Evolutionary conservation across 1,140 invertebrate genomes (phyloP), one percentile per base, ranked within the genome.

Genomic region (Bombus pascuorum): DNA sequence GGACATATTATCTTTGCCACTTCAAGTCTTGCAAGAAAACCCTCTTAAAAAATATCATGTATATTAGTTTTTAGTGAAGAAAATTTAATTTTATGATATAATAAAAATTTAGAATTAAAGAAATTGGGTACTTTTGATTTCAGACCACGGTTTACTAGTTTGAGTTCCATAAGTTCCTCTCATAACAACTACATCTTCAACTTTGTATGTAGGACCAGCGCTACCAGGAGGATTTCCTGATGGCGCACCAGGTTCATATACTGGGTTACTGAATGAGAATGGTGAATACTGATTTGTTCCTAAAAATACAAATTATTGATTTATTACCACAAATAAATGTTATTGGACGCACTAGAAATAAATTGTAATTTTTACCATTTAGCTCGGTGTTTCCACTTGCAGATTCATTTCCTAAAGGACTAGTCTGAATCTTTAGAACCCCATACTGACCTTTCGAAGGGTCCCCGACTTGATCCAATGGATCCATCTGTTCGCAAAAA

Each of bases 1-100:
- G 98, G 98, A 94, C 98, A 98, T 86, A 98, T 98, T 0, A 96
- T 95, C 88, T 97, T 97, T 2, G 97, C 96, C 0, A 98, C 97
- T 86, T 97, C 96, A 96, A 97, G 96, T 70, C 98, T 95, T 4
- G 97, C 96, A 71, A 95, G 90, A 2, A 97, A 93, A 25, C 97
- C 97, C 91, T 96, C 97, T 98, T 70, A 37, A 91, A 75, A 85
- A 65, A 62, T 74, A 68, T 25, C 42, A 25, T 22, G 9, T 9
- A 47, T 62, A 25, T 34, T 71, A 85, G 47, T 22, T 28, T 53
- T 32, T 32, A 18, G n/a, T 0, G 28, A 44, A 32, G 15, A 47
- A 13, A 47, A 44, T 22, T 25, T 68, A 15, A 66, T 37, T 68
- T 37, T 22, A 34, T 37, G 6, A 9, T 18, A 34, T 22, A 25